These are phyloP conservation scores for Mimas tiliae DNA, from an alignment of 2,888 invertebrate genomes.

Conservation along the genomic window DNA sequence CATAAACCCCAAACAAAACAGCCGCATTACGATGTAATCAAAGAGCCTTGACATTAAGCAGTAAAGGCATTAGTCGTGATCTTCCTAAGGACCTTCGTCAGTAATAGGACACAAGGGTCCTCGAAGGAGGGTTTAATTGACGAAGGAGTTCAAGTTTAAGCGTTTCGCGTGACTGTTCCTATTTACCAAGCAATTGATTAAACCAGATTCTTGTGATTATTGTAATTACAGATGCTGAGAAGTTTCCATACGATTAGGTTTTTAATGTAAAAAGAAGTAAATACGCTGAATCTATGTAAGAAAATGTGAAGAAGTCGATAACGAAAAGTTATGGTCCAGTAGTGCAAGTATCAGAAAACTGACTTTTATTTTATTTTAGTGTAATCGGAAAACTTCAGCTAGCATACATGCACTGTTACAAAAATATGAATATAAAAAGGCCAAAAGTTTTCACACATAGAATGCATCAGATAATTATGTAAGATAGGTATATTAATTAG, in stretches of 20 bases:
- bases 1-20: not conserved
- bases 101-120: constrained; percentile 38
- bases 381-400: too few relatives aligned
- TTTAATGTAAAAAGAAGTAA: not conserved
- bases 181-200: constrained; percentile 46
- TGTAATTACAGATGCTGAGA: not conserved
- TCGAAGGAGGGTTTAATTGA: constrained; percentile 57
- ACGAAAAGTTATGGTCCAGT: too few relatives aligned
- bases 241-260: not conserved
- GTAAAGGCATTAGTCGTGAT: constrained; percentile 26
- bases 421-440: too few relatives aligned
- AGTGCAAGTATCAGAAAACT: too few relatives aligned
- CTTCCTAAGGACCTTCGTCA: constrained; percentile 32
- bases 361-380: too few relatives aligned
- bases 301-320: too few relatives aligned
- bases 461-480: too few relatives aligned
- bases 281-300: too few relatives aligned
- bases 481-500: too few relatives aligned
- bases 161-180: constrained; percentile 47
- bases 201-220: not conserved
- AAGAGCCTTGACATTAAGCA: constrained; percentile 28
- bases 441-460: too few relatives aligned
- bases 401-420: too few relatives aligned
- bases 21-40: not conserved
- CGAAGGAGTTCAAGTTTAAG: constrained; percentile 38